phyloP scores from a whole-genome alignment of 2,113 vertebrate genomes.

The Rhombomys opimus region DNA sequence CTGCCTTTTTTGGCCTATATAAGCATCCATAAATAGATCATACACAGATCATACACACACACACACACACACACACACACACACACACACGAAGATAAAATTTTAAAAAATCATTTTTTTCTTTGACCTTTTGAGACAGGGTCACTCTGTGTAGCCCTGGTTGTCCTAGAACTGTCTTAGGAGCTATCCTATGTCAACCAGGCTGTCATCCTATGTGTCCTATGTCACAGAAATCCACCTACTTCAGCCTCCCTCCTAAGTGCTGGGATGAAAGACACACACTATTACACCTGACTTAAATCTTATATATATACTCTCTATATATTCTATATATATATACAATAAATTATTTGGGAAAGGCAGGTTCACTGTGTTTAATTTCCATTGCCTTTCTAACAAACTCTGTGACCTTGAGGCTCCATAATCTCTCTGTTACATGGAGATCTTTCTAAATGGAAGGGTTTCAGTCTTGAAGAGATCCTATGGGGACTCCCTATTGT shows the following conservation, averaged over 20 bases:
- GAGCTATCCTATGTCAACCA: background rate
- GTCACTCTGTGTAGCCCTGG: background rate
- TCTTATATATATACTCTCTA: background rate
- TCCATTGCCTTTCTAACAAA: background rate
- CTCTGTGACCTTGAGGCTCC: background rate
- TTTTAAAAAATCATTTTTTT: too few relatives aligned
- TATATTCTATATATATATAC: background rate
- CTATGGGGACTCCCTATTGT: background rate
- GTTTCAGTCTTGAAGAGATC: background rate
- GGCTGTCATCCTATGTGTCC: background rate
- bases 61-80: background rate
- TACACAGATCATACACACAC: background rate
- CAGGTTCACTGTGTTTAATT: background rate
- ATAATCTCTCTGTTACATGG: background rate
- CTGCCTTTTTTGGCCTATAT: background rate
- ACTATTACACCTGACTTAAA: background rate
- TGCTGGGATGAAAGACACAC: background rate
- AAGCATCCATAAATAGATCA: background rate
- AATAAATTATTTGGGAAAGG: conserved; percentile 17
- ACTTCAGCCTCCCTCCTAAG: background rate
- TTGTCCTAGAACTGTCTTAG: background rate
- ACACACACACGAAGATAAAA: background rate
- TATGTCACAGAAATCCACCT: background rate
- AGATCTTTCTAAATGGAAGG: conserved; percentile 41
- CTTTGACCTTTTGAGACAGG: background rate